A percentile compares a stretch with the other conserved stretches of the same genome.
Evolutionary conservation across 2,113 vertebrate species (phyloP).

Genomic region (Motacilla tschutschensis): DNA sequence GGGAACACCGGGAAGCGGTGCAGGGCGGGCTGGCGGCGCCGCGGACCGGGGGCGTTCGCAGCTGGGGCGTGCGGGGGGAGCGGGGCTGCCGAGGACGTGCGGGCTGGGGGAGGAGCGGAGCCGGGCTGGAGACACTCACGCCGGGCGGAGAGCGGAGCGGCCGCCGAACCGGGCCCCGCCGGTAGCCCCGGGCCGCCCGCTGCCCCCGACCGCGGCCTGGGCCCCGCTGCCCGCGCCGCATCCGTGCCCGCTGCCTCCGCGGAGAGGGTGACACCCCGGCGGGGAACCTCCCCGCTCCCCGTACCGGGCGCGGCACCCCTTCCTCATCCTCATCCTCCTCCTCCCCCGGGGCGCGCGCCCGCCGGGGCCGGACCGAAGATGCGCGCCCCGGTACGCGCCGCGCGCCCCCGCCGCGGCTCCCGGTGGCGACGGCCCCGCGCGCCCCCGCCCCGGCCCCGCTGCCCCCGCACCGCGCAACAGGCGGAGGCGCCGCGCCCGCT

Average conservation of each 20-base stretch:
- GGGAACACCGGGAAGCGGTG: not conserved
- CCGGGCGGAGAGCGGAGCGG: not conserved
- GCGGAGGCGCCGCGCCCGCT: too few species aligned
- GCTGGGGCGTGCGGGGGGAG: constrained; percentile 51
- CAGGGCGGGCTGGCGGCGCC: not conserved
- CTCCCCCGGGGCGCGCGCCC: not conserved
- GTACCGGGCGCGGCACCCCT: not conserved
- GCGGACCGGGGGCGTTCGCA: constrained; percentile 22
- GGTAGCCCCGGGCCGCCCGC: not conserved
- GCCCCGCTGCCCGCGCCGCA: not conserved
- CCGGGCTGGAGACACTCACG: not conserved
- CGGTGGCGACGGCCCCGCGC: too few species aligned
- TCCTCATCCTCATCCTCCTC: not conserved
- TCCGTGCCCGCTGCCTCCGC: not conserved
- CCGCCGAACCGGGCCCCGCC: constrained; percentile 1
- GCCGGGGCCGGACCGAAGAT: too few species aligned
- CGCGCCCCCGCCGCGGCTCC: too few species aligned
- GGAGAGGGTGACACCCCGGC: not conserved
- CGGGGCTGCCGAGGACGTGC: constrained; percentile 47
- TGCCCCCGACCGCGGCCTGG: not conserved
- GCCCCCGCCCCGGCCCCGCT: too few species aligned
- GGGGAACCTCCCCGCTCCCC: not conserved
- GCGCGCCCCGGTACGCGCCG: too few species aligned
- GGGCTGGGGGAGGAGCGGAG: constrained; percentile 57
- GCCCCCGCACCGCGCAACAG: too few species aligned